Percentiles rank a stretch among this genome's conserved stretches.
Evolutionary conservation across 92 coral and sea anemone species (phyloP).

Genomic region (Muricea muricata): DNA sequence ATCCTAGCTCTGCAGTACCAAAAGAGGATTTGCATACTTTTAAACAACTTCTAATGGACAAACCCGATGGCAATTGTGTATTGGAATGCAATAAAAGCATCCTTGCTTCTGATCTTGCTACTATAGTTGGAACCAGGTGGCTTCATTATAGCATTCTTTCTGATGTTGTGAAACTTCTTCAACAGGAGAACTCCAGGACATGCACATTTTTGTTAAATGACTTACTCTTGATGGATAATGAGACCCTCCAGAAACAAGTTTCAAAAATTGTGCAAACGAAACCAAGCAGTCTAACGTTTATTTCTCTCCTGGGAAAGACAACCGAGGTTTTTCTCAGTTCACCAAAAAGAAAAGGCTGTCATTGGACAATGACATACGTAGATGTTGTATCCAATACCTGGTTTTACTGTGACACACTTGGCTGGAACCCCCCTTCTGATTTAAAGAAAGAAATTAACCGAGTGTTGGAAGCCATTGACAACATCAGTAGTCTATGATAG

Average conservation of each 20-base stretch:
- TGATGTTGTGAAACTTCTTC: slow-evolving; percentile 40
- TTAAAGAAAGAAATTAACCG: slow-evolving; percentile 30
- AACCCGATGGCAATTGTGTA: slow-evolving; percentile 44
- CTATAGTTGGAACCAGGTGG: slow-evolving; percentile 43
- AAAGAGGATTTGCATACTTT: slow-evolving; percentile 22
- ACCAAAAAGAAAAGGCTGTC: slow-evolving; percentile 53
- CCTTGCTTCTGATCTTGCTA: slow-evolving; percentile 54
- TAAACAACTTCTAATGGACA: slow-evolving; percentile 14
- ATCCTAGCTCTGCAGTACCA: too few relatives aligned
- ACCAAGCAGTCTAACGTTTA: slow-evolving; percentile 40
- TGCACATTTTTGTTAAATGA: slow-evolving; percentile 50
- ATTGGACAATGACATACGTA: slow-evolving; percentile 64
- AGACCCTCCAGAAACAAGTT: slow-evolving; percentile 29
- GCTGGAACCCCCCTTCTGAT: slow-evolving; percentile 58
- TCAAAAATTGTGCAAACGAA: slow-evolving; percentile 3
- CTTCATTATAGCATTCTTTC: slow-evolving; percentile 33
- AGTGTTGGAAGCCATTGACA: slow-evolving; percentile 16
- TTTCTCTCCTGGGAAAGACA: slow-evolving; percentile 38
- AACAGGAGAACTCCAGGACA: slow-evolving; percentile 15
- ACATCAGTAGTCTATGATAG: too few relatives aligned
- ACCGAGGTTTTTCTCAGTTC: slow-evolving; percentile 52
- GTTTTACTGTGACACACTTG: slow-evolving; percentile 64
- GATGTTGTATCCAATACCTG: slow-evolving; percentile 53
- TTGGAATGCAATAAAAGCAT: slow-evolving; percentile 31
- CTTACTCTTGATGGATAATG: slow-evolving; percentile 53